phyloP scores from a whole-genome alignment of 2,797 vertebrate genomes.

The Neosilurus mollespiculum region DNA sequence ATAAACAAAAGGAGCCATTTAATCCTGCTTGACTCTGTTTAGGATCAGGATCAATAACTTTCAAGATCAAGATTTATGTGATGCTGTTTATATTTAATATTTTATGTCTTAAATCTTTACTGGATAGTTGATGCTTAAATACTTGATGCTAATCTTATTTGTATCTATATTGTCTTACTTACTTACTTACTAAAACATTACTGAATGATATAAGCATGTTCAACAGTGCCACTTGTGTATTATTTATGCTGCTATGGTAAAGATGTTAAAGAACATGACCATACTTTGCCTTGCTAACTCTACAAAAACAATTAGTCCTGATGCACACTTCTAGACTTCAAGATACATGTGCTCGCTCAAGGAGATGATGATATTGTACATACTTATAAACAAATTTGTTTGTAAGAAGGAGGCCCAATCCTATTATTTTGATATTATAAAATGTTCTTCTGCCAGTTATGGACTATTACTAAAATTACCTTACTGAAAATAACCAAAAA shows the following conservation, averaged over 20 bases:
- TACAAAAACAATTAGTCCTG: background rate
- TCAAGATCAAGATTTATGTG: too few species aligned
- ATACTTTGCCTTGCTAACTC: background rate
- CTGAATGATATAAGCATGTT: background rate
- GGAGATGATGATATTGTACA: too few species aligned
- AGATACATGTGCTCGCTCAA: too few species aligned
- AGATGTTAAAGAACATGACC: background rate
- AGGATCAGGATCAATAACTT: background rate
- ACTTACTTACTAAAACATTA: background rate
- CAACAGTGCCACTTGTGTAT: background rate
- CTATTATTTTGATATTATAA: background rate
- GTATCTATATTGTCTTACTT: too few species aligned
- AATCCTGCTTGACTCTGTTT: background rate
- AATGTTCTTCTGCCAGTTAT: background rate
- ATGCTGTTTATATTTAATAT: too few species aligned
- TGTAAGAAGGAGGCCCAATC: too few species aligned
- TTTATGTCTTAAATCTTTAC: too few species aligned
- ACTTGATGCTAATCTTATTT: too few species aligned
- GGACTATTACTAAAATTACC: background rate
- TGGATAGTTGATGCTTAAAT: too few species aligned
- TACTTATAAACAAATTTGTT: too few species aligned
- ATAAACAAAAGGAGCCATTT: background rate
- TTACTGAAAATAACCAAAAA: background rate
- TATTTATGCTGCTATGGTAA: too few species aligned
- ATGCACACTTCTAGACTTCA: too few species aligned